These are phyloP conservation scores for Megaustenia siamemsis DNA, from an alignment of 2,888 invertebrate genomes.

Conservation along the genomic window DNA sequence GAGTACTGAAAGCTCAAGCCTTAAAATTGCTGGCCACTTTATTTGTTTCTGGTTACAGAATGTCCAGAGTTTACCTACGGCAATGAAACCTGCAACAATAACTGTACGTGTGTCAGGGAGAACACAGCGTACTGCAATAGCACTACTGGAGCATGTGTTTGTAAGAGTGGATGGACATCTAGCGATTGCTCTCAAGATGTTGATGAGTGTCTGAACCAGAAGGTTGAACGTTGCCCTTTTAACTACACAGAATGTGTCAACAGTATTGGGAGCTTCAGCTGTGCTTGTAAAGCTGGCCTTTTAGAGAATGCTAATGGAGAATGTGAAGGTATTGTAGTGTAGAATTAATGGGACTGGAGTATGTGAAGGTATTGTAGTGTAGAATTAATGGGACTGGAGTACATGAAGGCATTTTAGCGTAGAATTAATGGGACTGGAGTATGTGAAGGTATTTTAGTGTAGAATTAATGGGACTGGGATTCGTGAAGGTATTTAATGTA, in stretches of 20 bases:
- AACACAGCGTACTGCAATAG: constrained; percentile 12
- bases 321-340: constrained; percentile 11
- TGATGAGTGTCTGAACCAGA: constrained; percentile 6
- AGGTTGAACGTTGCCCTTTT: not conserved
- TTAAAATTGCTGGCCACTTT: no score
- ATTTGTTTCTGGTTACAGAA: not conserved
- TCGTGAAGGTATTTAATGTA: no score
- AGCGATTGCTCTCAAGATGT: constrained; percentile 4
- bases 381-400: no score
- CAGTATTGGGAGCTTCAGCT: constrained; percentile 11
- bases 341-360: no score
- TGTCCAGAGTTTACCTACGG: constrained; percentile 27
- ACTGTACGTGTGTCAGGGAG: not conserved
- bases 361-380: no score
- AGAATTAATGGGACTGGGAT: no score
- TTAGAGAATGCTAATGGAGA: not conserved
- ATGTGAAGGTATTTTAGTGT: no score
- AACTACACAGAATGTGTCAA: constrained; percentile 15
- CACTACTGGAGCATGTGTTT: not conserved
- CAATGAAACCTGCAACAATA: not conserved
- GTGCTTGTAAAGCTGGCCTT: constrained; percentile 15
- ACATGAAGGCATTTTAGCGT: no score
- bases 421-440: no score
- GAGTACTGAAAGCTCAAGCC: no score
- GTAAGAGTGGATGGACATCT: not conserved